Conservation (phyloP, 2,888 invertebrate species). For the Melanchra persicariae region DNA sequence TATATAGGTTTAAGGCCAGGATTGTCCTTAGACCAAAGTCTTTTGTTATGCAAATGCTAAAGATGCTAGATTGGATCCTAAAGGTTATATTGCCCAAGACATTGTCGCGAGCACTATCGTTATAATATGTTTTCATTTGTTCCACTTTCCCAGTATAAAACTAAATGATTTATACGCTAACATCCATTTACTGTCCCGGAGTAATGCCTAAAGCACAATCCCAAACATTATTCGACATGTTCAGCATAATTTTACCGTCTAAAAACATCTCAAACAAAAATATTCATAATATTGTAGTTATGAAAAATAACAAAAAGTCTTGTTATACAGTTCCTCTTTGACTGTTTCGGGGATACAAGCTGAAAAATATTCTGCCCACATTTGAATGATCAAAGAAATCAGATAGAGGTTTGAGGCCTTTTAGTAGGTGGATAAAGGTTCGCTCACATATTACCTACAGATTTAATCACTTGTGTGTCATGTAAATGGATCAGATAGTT, state of each 20-base stretch:
- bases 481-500: constrained; percentile 31
- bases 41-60: constrained; percentile 34
- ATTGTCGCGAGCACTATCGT: constrained; percentile 22
- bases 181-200: constrained; percentile 35
- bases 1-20: not conserved
- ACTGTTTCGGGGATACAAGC: constrained; percentile 36
- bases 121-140: constrained; percentile 43
- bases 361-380: constrained; percentile 55
- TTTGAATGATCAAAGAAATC: constrained; percentile 67
- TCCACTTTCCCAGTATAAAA: constrained; percentile 46
- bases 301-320: constrained; percentile 48
- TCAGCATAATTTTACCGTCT: constrained; percentile 48
- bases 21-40: not conserved
- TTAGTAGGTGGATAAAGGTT: constrained; percentile 25
- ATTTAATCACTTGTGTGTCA: constrained; percentile 41
- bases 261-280: constrained; percentile 55
- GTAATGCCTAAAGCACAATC: constrained; percentile 44
- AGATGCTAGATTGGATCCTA: constrained; percentile 13
- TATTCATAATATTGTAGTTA: constrained; percentile 48
- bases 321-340: constrained; percentile 45
- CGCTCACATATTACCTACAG: not conserved
- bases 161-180: constrained; percentile 27
- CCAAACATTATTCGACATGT: constrained; percentile 46
- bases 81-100: constrained; percentile 28
- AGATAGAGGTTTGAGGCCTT: constrained; percentile 38